Base-by-base conservation (phyloP, 1,140 invertebrate species). In the Zaprionus ornatus region DNA sequence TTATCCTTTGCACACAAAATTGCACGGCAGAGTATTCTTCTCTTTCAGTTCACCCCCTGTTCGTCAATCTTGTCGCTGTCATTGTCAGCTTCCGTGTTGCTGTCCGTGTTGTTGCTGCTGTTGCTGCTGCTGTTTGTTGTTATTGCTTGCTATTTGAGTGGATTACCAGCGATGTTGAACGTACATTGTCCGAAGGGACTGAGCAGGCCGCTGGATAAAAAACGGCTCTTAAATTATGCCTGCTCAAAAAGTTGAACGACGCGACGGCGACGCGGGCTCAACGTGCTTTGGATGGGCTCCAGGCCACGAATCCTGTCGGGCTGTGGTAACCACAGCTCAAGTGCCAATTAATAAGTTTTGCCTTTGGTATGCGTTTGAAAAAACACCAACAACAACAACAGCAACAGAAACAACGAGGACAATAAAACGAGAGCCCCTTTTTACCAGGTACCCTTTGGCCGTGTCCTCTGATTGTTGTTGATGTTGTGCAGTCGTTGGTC, bases 321-420 rank as follows among this genome's bases (percentile, higher is more conserved):
- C 42, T 52, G 42, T 61, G 71, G 62, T 70, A 76, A 86, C 84
- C 80, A 77, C 84, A 80, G 74, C 85, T 84, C 84, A 88, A 87
- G 84, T 87, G 84, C 85, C 84, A 87, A 87, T 87, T 88, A 87
- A 87, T 90, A 88, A 88, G 84, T 90, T 87, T 62, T 83, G 77
- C 84, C 67, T 83, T 74, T 72, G 84, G 80, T 74, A 83, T 75
- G 80, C 74, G 69, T 80, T 77, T 65, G 65, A 60, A 73, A 74
- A 40, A 59, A 63, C 57, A 67, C n/a, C 27, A 71, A 21, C 17
- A 63, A 13, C 45, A 55, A 17, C 45, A 54, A 4, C 37, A 62
- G 9, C 25, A 74, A 37, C 25, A 55, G 27, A 19, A 63, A 56
- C 48, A 63, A 59, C 27, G 17, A 17, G 23, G 54, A 52, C 27